Base-by-base conservation (phyloP, 2,888 invertebrate genomes). In the Meganola albula region DNA sequence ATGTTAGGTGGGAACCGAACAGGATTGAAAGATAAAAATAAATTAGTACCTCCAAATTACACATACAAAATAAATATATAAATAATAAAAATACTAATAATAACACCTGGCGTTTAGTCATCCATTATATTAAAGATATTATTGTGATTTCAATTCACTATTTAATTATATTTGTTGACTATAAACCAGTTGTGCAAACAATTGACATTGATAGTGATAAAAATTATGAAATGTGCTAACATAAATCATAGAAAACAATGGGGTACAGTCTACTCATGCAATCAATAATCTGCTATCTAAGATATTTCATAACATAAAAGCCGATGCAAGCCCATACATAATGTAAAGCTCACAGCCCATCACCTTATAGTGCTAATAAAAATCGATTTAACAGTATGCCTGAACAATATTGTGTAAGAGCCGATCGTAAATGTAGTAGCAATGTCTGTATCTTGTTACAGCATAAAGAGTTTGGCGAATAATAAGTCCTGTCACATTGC, bases 21-120 rank as follows among this genome's bases (percentile, higher is more conserved):
- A 63, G 69, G 64, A 56, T 63, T 75, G 74, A 77, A 73, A 82
- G 63, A 79, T 59, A 82, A 83, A 84, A 82, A 76, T 55, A 76
- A 75, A 84, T 83, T 83, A 84, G 77, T 82, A 80, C 73, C 73
- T 71, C 67, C 68, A 68, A 70, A 59, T 57, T 62, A 68, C 46
- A 64, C 53, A 58, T 37, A 56, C 48, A 42, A 59, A 47, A n/a
- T n/a, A n/a, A n/a, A n/a, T n/a, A n/a, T n/a, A n/a, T n/a, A n/a
- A n/a, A n/a, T n/a, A n/a, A n/a, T n/a, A n/a, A 49, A 40, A 49
- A 37, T 41, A 42, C 3, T 36, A 38, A 46, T 34, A 32, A 37
- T 12, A 33, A 20, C 34, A 37, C 44, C 49, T 37, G 51, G 47
- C 47, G 33, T 42, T 37, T 32, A 44, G 31, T 45, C 40, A 47